Conservation (phyloP, 2,888 invertebrate genomes). For the Diachrysia chrysitis region DNA sequence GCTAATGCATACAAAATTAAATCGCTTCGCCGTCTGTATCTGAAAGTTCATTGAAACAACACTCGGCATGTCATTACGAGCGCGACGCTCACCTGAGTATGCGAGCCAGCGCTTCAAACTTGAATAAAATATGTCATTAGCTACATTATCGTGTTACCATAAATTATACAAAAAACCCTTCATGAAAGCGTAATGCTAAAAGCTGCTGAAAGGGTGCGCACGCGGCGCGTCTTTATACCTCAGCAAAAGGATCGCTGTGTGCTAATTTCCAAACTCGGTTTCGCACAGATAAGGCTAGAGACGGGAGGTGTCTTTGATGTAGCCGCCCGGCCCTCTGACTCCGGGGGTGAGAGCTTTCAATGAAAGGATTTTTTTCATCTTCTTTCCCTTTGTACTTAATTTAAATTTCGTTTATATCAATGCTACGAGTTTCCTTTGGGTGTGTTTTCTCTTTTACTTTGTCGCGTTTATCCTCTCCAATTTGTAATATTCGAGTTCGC, state of each 20-base stretch:
- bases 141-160: constrained; percentile 77
- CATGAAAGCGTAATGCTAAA: constrained; percentile 83
- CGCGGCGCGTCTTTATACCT: constrained; percentile 69
- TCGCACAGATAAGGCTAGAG: constrained; percentile 86
- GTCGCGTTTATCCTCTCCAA: constrained; percentile 89
- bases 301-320: constrained; percentile 88
- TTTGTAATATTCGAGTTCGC: constrained; percentile 88
- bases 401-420: constrained; percentile 90
- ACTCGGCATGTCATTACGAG: constrained; percentile 64
- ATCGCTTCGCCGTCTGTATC: constrained; percentile 8
- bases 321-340: constrained; percentile 87
- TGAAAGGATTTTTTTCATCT: constrained; percentile 90
- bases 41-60: constrained; percentile 56
- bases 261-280: constrained; percentile 88
- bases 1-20: constrained; percentile 17
- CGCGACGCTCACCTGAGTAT: constrained; percentile 56
- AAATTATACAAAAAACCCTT: constrained; percentile 79
- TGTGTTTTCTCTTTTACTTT: constrained; percentile 89
- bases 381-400: constrained; percentile 89
- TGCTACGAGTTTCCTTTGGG: constrained; percentile 88
- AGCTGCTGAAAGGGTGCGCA: constrained; percentile 84
- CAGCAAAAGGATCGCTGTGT: constrained; percentile 77
- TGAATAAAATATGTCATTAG: constrained; percentile 84
- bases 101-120: constrained; percentile 64
- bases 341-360: constrained; percentile 88